Conservation (phyloP, 2,888 invertebrate genomes). For the Epistrophella euchroma region DNA sequence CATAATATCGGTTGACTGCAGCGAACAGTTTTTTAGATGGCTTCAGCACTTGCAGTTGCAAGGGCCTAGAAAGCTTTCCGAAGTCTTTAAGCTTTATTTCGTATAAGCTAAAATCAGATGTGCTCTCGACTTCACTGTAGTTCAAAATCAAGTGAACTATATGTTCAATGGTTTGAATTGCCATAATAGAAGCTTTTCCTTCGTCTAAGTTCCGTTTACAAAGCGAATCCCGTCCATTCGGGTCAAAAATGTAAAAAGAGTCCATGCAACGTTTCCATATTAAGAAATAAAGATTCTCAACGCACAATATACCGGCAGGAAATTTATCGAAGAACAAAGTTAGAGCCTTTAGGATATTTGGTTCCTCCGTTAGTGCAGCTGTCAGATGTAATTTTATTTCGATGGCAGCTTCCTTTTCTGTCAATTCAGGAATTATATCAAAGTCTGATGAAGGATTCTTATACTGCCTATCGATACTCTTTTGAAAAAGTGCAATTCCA, state of each 20-base stretch:
- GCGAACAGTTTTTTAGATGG: constrained; percentile 79
- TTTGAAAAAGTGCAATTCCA: constrained; percentile 78
- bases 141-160: constrained; percentile 81
- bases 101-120: constrained; percentile 79
- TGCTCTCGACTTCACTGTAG: constrained; percentile 77
- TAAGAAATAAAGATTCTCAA: constrained; percentile 79
- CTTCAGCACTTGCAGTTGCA: constrained; percentile 52
- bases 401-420: constrained; percentile 79
- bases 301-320: constrained; percentile 79
- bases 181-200: constrained; percentile 85
- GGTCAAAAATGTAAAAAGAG: constrained; percentile 87
- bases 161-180: constrained; percentile 79
- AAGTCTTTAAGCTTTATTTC: constrained; percentile 80
- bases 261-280: constrained; percentile 85
- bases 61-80: constrained; percentile 78
- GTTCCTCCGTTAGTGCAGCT: constrained; percentile 78
- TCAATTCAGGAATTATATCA: constrained; percentile 80
- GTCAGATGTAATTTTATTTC: constrained; percentile 79
- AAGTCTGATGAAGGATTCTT: constrained; percentile 78
- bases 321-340: constrained; percentile 80
- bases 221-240: constrained; percentile 82
- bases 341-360: constrained; percentile 80
- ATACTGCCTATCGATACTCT: constrained; percentile 77
- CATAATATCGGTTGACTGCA: constrained; percentile 80
- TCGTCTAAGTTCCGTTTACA: constrained; percentile 79